Percentiles rank a stretch among this genome's conserved stretches.
phyloP scores from a whole-genome alignment of 2,888 invertebrate genomes.

The Cheilosia pagana region DNA sequence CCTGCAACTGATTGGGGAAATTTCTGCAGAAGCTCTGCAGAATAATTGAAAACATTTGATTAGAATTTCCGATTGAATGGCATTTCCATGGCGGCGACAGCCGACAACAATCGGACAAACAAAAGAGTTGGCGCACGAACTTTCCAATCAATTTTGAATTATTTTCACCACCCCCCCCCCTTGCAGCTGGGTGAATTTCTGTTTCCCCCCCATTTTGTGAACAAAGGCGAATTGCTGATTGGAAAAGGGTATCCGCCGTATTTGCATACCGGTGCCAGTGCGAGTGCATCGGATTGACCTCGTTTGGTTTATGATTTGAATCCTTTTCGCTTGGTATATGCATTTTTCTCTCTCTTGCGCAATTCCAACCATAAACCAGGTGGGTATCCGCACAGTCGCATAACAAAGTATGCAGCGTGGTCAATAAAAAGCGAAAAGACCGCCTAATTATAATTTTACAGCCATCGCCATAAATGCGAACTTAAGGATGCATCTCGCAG shows the following conservation, averaged over 20 bases:
- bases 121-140: conserved; percentile 69
- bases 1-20: background rate
- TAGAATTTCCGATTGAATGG: conserved; percentile 69
- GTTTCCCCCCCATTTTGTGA: background rate
- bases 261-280: conserved; percentile 46
- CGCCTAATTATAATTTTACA: conserved; percentile 69
- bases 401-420: conserved; percentile 57
- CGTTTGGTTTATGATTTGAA: conserved; percentile 26
- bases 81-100: conserved; percentile 17
- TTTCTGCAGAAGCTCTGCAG: conserved; percentile 21
- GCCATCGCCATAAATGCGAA: conserved; percentile 59
- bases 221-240: conserved; percentile 61
- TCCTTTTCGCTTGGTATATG: background rate
- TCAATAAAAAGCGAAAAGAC: conserved; percentile 31
- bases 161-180: conserved; percentile 16
- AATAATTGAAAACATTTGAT: conserved; percentile 70
- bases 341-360: conserved; percentile 38
- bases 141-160: conserved; percentile 67
- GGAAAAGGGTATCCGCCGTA: conserved; percentile 31
- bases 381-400: background rate
- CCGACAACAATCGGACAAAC: conserved; percentile 46
- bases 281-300: conserved; percentile 36
- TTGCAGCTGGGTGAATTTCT: conserved; percentile 25
- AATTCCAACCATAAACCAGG: conserved; percentile 55
- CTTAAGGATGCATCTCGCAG: conserved; percentile 62